phyloP scores from a whole-genome alignment of 1,140 invertebrate species.

The Chironomus tepperi region DNA sequence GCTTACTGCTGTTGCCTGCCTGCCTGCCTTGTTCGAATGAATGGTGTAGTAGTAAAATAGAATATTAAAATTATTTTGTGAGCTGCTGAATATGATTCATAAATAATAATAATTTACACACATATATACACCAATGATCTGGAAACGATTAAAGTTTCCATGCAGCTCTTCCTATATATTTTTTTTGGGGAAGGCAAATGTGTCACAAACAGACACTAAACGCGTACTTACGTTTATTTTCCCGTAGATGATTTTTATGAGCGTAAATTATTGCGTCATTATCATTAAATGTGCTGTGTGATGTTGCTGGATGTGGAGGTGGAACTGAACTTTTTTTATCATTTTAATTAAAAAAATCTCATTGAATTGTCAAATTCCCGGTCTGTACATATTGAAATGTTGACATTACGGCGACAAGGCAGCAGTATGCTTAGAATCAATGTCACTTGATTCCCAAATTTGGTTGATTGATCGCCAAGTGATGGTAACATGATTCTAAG shows the following conservation, averaged over 20 bases:
- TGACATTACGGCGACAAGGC: too few relatives aligned
- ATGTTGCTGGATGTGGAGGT: too few relatives aligned
- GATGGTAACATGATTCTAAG: too few relatives aligned
- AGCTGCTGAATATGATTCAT: neutral
- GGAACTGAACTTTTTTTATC: neutral
- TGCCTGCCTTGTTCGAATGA: neutral
- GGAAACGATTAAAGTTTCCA: neutral
- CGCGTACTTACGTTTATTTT: too few relatives aligned
- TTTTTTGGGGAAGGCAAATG: neutral
- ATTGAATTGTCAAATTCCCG: neutral
- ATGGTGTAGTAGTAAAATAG: too few relatives aligned
- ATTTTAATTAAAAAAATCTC: neutral
- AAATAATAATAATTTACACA: neutral
- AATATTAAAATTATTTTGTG: neutral
- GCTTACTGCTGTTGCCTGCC: neutral
- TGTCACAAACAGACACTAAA: slow-evolving; percentile 1
- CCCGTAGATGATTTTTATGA: too few relatives aligned
- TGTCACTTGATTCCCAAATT: too few relatives aligned
- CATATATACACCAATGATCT: neutral
- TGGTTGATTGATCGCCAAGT: too few relatives aligned
- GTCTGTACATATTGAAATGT: too few relatives aligned
- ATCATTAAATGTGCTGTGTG: neutral
- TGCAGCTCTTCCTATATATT: neutral
- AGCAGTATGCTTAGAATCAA: too few relatives aligned
- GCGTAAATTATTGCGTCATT: slow-evolving; percentile 7